Evolutionary conservation across 1,140 invertebrate species (phyloP), one percentile per base, ranked within the genome.

Genomic region (Potamilus streckersoni): DNA sequence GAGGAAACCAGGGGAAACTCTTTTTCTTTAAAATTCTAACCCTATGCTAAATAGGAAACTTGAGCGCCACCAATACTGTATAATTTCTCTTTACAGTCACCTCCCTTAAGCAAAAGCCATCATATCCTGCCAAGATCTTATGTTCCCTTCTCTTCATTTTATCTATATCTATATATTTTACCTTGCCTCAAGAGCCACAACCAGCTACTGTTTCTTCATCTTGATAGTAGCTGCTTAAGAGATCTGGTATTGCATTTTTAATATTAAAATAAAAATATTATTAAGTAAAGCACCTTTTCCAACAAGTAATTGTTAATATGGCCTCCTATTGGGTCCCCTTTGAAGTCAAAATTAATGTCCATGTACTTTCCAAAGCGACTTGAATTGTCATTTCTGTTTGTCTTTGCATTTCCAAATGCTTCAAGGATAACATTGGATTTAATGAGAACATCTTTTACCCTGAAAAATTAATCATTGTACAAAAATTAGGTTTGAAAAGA

Each of bases 271-370:
- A 49, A 49, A 6, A 49, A 49, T 11, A 6, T 49, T 49, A 8
- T 11, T 8, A 49, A 6, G 38, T 49, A 49, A 49, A 49, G 69
- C 78, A 91, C 91, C 87, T 99, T 99, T 92, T 99, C 98, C 76
- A 99, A 91, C 23, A 99, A 91, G 91, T 99, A 99, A 91, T 98
- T 98, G 78, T 95, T 97, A 79, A 99, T 97, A 85, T 98, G 95
- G 16, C 97, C 98, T 38, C 97, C 97, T 63, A 98, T 93, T 0
- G 97, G 97, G 91, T 99, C 97, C 0, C 97, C 97, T 91, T 98
- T 98, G 90, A 97, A 99, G 91, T 99, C 96, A 90, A 99, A 99
- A 92, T 98, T 96, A 79, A 99, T 98, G 88, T 99, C 97, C 97
- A 99, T 99, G 89, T 99, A 99, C 90, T 99, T 99, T 69, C 98